Base-by-base conservation (phyloP, 2,888 invertebrate genomes). In the Gymnosoma rotundatum region DNA sequence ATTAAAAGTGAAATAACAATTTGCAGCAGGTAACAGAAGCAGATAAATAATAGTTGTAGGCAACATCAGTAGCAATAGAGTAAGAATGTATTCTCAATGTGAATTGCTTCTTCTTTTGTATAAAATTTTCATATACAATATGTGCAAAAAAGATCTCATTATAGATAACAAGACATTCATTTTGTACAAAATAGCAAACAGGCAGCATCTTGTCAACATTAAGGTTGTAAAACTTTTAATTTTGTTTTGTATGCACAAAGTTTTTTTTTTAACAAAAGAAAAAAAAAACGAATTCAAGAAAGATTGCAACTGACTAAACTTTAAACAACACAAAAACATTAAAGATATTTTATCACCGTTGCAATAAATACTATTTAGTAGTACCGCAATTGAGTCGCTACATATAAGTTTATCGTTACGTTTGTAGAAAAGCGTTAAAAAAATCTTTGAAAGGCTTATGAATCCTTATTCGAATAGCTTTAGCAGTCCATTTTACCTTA, bases 111-210 rank as follows among this genome's bases (percentile, higher is more conserved):
- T 58, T 58, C 61, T 76, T 76, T 82, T 82, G 64, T 42, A 70
- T 60, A 72, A 52, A 60, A 60, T 64, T 60, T 82, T 72, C 64
- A 75, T 60, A 45, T 21, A 42, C 42, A 75, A 78, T 78, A 83
- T 86, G 83, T 86, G 80, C 83, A 86, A 87, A 87, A n/a, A 83
- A 82, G 87, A 87, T 87, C 87, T 87, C 87, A 87, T 87, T 87
- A 87, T 87, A 87, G 87, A 87, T 87, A 87, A 87, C 86, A 86
- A 87, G 87, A 82, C 86, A 85, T 86, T 87, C 61, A 69, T 78
- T 78, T 84, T 86, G 85, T 80, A 72, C 18, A 78, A 60, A 79
- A 79, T 66, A 73, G 74, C 78, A 82, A 79, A 79, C 78, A 63
- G 76, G 78, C 79, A 83, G 73, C 83, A 85, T 86, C 86, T 86